Conservation (phyloP, 1,140 invertebrate genomes). For the Coptotermes formosanus region DNA sequence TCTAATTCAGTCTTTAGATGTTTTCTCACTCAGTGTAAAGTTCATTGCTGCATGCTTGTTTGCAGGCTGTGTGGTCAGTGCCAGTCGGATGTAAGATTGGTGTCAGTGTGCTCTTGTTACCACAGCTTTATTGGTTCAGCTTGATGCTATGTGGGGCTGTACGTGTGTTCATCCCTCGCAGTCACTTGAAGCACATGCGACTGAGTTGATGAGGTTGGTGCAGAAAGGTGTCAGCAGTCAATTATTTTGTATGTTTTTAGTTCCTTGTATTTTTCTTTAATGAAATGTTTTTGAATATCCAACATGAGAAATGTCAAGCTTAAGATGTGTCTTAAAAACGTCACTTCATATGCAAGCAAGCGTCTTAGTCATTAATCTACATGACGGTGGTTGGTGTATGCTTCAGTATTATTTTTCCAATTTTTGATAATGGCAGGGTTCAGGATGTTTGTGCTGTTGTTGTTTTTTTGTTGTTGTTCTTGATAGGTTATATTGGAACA, state of each 20-base stretch:
- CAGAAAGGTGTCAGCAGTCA: neutral
- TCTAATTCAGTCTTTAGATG: neutral
- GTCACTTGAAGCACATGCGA: neutral
- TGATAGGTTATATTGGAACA: neutral
- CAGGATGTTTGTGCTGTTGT: neutral
- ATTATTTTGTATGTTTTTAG: neutral
- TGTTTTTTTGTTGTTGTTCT: neutral
- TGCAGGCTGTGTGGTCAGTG: conserved; percentile 33
- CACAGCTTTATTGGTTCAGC: conserved; percentile 38
- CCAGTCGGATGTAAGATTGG: conserved; percentile 33
- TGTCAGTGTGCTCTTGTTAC: conserved; percentile 33
- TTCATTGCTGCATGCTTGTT: neutral
- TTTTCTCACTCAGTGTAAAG: too few species aligned
- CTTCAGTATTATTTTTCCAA: conserved; percentile 6
- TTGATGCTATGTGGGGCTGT: conserved; percentile 35
- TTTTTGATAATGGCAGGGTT: neutral
- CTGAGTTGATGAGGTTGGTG: neutral
- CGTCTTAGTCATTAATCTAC: neutral
- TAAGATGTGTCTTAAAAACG: too few species aligned
- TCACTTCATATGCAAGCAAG: too few species aligned
- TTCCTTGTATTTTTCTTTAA: neutral
- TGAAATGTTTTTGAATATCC: neutral
- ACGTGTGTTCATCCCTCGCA: conserved; percentile 24
- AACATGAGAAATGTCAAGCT: neutral
- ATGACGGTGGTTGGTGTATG: neutral